These are phyloP conservation scores for Agrotis clavis DNA, from an alignment of 2,888 invertebrate genomes.

Conservation along the genomic window DNA sequence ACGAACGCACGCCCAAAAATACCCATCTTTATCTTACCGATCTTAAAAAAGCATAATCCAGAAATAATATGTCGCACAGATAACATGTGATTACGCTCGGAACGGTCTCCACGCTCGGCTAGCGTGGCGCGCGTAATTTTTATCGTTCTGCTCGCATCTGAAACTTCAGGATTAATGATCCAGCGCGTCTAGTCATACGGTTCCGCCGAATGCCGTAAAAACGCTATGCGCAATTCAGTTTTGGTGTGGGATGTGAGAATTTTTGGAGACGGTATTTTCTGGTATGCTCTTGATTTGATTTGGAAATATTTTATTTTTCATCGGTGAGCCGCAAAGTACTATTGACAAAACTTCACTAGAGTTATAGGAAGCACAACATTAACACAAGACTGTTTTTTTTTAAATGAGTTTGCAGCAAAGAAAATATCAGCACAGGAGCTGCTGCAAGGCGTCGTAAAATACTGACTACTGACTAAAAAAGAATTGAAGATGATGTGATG, in stretches of 20 bases:
- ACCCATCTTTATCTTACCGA: constrained; percentile 41
- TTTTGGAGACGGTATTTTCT: constrained; percentile 66
- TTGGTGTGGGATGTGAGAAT: constrained; percentile 62
- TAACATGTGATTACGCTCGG: constrained; percentile 66
- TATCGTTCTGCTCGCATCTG: constrained; percentile 87
- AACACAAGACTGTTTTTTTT: too few species aligned
- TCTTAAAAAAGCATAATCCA: constrained; percentile 57
- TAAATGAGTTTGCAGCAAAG: too few species aligned
- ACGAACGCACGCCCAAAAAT: constrained; percentile 34
- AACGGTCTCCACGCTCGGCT: constrained; percentile 72
- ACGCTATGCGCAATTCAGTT: constrained; percentile 89
- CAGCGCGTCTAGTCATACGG: constrained; percentile 90
- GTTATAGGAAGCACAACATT: too few species aligned
- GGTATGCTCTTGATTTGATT: not conserved
- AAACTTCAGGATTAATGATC: constrained; percentile 89
- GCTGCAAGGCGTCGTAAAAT: too few species aligned
- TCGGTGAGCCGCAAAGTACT: too few species aligned
- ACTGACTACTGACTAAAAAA: too few species aligned
- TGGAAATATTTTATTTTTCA: too few species aligned
- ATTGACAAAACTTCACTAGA: too few species aligned
- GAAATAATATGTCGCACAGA: constrained; percentile 61
- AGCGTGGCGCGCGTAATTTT: constrained; percentile 83
- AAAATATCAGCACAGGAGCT: too few species aligned
- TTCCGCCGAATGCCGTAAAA: constrained; percentile 90
- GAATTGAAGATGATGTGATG: too few species aligned